Evolutionary conservation across 2,113 vertebrate species (phyloP).

Genomic region (Globicephala melas): DNA sequence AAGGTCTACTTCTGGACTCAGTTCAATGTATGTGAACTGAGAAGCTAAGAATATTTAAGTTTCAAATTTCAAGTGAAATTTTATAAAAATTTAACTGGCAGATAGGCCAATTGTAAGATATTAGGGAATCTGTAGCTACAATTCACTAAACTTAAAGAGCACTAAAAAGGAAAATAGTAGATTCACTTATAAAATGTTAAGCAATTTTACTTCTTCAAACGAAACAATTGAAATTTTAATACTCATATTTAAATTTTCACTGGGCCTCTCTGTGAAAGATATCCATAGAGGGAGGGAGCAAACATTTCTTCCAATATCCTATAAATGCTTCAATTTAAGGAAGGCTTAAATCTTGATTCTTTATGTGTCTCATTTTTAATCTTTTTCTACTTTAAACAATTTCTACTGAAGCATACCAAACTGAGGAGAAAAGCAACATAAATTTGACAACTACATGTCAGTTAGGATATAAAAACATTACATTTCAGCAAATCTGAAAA

Average conservation of each 20-base stretch:
- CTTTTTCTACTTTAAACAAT: constrained; percentile 8
- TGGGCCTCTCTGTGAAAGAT: background rate
- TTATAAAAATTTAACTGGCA: constrained; percentile 12
- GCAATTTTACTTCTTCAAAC: background rate
- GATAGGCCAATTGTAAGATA: background rate
- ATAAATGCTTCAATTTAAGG: constrained; percentile 22
- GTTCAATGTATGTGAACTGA: background rate
- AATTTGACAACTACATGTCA: background rate
- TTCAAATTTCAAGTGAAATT: constrained; percentile 32
- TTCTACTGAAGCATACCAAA: background rate
- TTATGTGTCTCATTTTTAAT: background rate
- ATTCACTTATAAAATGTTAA: background rate
- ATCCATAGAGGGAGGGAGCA: background rate
- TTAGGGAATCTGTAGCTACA: background rate
- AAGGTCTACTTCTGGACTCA: constrained; percentile 3
- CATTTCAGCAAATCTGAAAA: constrained; percentile 28
- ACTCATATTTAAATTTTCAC: constrained; percentile 18
- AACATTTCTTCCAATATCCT: constrained; percentile 1
- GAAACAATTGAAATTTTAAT: constrained; percentile 11
- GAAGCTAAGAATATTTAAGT: constrained; percentile 1
- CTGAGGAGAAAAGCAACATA: background rate
- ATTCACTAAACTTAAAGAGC: background rate
- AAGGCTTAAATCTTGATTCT: background rate
- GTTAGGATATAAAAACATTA: constrained; percentile 17
- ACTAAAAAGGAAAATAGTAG: background rate